A percentile compares a stretch with the other conserved stretches of the same genome.
Conservation (phyloP, 1,140 invertebrate genomes). For the Euura lappo region DNA sequence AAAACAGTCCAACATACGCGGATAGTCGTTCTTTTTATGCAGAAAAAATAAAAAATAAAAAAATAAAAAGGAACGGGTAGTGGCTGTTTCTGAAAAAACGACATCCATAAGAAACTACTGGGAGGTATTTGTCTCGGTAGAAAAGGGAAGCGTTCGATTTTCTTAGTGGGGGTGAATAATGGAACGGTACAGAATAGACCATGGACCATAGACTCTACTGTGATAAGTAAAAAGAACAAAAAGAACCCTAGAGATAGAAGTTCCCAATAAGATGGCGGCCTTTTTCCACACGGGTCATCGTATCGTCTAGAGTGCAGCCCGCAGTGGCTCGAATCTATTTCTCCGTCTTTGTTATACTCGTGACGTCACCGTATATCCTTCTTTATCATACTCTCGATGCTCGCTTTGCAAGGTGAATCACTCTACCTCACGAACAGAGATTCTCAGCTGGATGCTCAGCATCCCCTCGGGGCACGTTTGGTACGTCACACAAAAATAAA, state of each 20-base stretch:
- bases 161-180: background rate
- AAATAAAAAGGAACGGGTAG: no score
- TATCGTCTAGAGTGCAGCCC: background rate
- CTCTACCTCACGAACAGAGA: background rate
- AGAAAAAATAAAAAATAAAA: no score
- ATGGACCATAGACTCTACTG: background rate
- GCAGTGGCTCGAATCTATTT: background rate
- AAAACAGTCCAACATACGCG: no score
- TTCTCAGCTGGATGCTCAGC: background rate
- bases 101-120: no score
- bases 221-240: background rate
- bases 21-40: no score
- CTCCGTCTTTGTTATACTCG: background rate
- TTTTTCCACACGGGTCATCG: background rate
- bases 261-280: background rate
- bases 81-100: no score
- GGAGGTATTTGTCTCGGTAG: no score
- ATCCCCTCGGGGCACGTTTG: no score
- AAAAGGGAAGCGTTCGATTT: no score
- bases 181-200: conserved; percentile 1
- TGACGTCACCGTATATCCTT: background rate
- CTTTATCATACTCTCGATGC: background rate
- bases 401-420: conserved; percentile 3
- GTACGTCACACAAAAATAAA: no score
- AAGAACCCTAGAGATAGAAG: background rate